A percentile compares a stretch with the other conserved stretches of the same genome.
Evolutionary conservation across 1,140 invertebrate genomes (phyloP).

Genomic region (Hypsibius dujardini): DNA sequence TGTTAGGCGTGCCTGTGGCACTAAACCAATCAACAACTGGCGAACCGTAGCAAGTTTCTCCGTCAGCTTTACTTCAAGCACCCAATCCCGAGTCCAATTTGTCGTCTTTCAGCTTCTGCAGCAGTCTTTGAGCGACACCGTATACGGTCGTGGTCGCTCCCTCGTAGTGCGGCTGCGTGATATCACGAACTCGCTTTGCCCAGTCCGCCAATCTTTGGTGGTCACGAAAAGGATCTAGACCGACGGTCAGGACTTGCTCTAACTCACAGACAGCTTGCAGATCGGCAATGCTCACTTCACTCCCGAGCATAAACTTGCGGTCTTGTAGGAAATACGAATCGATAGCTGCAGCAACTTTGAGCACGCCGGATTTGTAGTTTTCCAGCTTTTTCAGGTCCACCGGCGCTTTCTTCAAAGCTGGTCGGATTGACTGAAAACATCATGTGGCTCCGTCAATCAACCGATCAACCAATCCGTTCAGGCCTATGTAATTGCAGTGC

Average conservation of each 20-base stretch:
- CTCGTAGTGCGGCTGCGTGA: constrained; percentile 46
- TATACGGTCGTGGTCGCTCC: constrained; percentile 32
- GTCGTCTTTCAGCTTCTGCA: no score
- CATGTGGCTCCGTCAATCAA: no score
- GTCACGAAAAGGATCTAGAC: constrained; percentile 42
- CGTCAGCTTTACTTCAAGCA: no score
- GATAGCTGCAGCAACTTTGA: constrained; percentile 29
- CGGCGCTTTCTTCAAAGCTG: constrained; percentile 26
- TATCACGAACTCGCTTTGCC: constrained; percentile 42
- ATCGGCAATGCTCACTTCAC: constrained; percentile 53
- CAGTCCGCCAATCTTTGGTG: constrained; percentile 43
- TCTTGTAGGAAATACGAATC: constrained; percentile 37
- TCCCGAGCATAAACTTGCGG: constrained; percentile 45
- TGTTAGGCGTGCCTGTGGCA: no score
- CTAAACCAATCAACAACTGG: no score
- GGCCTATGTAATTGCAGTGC: no score
- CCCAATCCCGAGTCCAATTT: no score
- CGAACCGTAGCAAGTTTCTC: no score
- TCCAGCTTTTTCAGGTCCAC: constrained; percentile 27
- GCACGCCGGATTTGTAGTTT: constrained; percentile 26
- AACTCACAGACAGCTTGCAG: constrained; percentile 61
- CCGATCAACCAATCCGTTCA: no score
- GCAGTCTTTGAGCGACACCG: no score
- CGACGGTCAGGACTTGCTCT: constrained; percentile 54
- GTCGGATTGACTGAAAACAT: constrained; percentile 26